Evolutionary conservation across 2,113 vertebrate genomes (phyloP).

Genomic region (Bombycilla garrulus): DNA sequence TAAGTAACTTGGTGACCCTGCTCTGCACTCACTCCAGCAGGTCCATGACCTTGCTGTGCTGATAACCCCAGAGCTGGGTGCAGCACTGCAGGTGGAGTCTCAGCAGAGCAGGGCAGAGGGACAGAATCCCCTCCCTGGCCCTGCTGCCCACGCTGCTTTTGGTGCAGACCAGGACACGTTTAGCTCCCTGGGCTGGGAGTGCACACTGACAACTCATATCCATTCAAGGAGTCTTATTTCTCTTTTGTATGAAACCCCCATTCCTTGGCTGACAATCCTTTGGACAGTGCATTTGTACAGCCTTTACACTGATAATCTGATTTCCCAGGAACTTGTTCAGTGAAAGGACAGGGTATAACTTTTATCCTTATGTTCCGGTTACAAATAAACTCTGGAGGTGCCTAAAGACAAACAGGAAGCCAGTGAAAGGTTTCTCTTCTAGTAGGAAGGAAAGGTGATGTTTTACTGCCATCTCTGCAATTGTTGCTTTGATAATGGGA

Average conservation of each 20-base stretch:
- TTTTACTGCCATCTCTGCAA: background rate
- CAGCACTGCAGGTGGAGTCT: background rate
- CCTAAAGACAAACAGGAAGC: background rate
- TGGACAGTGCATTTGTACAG: background rate
- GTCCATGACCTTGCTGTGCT: background rate
- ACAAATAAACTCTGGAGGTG: background rate
- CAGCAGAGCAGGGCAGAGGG: background rate
- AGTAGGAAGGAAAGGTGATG: background rate
- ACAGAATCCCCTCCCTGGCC: background rate
- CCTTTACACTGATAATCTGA: background rate
- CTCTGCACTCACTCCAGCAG: background rate
- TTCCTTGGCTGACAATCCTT: background rate
- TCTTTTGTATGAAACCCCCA: background rate
- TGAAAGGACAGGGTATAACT: background rate
- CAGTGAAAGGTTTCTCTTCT: background rate
- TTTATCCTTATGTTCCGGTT: background rate
- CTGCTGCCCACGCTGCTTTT: rapidly evolving
- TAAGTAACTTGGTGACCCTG: background rate
- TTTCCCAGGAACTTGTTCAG: background rate
- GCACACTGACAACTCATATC: background rate
- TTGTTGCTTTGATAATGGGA: background rate
- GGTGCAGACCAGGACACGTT: background rate
- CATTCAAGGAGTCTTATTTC: background rate
- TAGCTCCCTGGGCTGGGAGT: background rate
- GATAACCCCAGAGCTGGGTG: background rate